These are phyloP conservation scores for Psittacula cyanocephala DNA, from an alignment of 2,113 vertebrate genomes.

Conservation along the genomic window DNA sequence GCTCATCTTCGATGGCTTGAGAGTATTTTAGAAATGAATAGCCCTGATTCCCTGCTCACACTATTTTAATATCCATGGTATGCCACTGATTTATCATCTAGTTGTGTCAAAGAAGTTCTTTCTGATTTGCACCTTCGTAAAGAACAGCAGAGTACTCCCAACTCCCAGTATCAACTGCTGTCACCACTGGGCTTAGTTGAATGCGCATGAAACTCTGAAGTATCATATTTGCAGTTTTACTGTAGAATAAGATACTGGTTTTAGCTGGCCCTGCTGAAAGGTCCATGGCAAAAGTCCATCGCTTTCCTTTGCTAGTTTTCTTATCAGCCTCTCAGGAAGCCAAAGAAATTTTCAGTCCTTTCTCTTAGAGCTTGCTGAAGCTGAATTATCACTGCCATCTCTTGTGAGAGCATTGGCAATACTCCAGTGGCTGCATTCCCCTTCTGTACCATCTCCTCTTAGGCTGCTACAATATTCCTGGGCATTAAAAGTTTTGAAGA, in stretches of 20 bases:
- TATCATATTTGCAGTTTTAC: not conserved
- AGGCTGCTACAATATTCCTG: not conserved
- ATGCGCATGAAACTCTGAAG: not conserved
- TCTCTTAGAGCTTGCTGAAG: not conserved
- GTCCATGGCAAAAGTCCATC: not conserved
- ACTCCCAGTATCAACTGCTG: not conserved
- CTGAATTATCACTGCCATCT: not conserved
- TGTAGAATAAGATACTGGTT: not conserved
- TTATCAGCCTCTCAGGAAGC: not conserved
- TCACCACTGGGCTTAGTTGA: not conserved
- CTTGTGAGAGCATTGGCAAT: not conserved
- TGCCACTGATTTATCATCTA: not conserved
- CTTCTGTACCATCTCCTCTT: not conserved
- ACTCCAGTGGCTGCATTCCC: not conserved
- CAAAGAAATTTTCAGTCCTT: not conserved
- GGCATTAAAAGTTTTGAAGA: not conserved
- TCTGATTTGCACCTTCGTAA: not conserved
- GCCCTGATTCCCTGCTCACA: not conserved
- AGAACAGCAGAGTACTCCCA: not conserved
- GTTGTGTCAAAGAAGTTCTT: not conserved
- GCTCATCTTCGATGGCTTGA: not conserved
- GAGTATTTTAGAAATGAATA: conserved; percentile 4
- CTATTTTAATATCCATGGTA: not conserved
- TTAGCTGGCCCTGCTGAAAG: not conserved
- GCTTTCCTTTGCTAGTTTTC: not conserved